Evolutionary conservation across 2,113 vertebrate genomes (phyloP), one percentile per base, ranked within the genome.

Genomic region (Dendropsophus ebraccatus): DNA sequence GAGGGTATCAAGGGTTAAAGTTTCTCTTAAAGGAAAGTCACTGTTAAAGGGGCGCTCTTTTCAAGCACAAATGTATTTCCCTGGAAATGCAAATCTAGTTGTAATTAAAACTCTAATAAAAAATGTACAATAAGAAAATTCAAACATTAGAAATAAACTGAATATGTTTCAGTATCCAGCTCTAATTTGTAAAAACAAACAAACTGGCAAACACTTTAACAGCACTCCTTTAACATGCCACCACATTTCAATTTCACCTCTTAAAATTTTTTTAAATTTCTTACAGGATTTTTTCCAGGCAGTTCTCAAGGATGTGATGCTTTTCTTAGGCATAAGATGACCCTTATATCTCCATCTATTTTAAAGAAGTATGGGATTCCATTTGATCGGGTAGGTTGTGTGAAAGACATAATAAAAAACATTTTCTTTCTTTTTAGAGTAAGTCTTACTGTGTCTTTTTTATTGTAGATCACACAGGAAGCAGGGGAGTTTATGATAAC

Each of bases 271-370:
- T 37, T 79, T 30, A 10, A 25, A n/a, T 41, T 41, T 1, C 37
- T 73, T 41, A 0, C 90, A 99, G 98, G 98, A 0, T 99, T 99
- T 90, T 99, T 99, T 87, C 98, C 98, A 0, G 98, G 98, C 50
- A 99, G 98, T 90, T 99, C 96, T 73, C 98, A 99, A 93, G 98
- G 98, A 65, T 99, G 98, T 0, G 98, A 99, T 0, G 98, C 98
- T 50, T 99, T 99, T 88, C 96, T 99, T 56, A 95, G 98, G 5
- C 98, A 99, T 93, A 99, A 99, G 94, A 99, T 99, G 98, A 99
- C 98, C 0, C 96, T 99, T 86, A 97, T 99, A 81, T 99, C 98
- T 0, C 98, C 98, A 47, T 98, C 97, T 4, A 99, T 99, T 90
- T 90, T 99, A 90, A 99, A 98, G 95, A 99, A 99, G 84, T 99